phyloP scores from a whole-genome alignment of 53 echinoderm and acorn worm species.

The Paracentrotus lividus region DNA sequence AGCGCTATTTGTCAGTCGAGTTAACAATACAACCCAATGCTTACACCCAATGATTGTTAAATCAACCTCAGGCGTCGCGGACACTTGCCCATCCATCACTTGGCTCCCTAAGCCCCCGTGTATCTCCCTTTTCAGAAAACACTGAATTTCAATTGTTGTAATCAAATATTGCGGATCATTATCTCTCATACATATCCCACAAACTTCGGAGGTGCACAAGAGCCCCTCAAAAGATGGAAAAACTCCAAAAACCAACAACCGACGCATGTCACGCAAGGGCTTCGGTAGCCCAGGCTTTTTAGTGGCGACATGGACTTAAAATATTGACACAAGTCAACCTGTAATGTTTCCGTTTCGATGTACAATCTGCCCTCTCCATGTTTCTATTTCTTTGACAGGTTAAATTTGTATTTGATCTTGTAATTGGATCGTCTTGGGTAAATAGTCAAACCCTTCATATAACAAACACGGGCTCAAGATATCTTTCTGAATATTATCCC shows the following conservation, averaged over 20 bases:
- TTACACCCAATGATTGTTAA: slow-evolving; percentile 45
- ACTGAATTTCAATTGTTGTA: slow-evolving; percentile 64
- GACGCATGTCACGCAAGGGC: slow-evolving; percentile 37
- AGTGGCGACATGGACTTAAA: neutral
- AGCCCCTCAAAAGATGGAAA: neutral
- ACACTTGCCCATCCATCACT: slow-evolving; percentile 39
- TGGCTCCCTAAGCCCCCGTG: neutral
- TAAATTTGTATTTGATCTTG: slow-evolving; percentile 63
- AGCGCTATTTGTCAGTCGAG: slow-evolving; percentile 65
- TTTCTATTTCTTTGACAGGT: slow-evolving; percentile 3
- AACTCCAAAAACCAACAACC: slow-evolving; percentile 8
- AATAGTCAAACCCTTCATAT: slow-evolving; percentile 36
- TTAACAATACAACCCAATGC: slow-evolving; percentile 45
- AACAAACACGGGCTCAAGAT: slow-evolving; percentile 30
- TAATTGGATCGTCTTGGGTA: slow-evolving; percentile 54
- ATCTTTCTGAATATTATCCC: neutral
- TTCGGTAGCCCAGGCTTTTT: neutral
- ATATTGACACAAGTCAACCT: slow-evolving; percentile 41
- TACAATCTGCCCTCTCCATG: slow-evolving; percentile 6
- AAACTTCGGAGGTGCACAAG: slow-evolving; percentile 48
- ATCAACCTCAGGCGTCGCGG: slow-evolving; percentile 48
- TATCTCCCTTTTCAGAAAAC: slow-evolving; percentile 60
- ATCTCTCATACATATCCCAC: slow-evolving; percentile 23
- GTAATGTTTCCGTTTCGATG: slow-evolving; percentile 59
- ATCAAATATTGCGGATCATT: slow-evolving; percentile 66